These are phyloP conservation scores for Acromyrmex echinatior DNA, from an alignment of 1,140 invertebrate genomes.

Conservation along the genomic window DNA sequence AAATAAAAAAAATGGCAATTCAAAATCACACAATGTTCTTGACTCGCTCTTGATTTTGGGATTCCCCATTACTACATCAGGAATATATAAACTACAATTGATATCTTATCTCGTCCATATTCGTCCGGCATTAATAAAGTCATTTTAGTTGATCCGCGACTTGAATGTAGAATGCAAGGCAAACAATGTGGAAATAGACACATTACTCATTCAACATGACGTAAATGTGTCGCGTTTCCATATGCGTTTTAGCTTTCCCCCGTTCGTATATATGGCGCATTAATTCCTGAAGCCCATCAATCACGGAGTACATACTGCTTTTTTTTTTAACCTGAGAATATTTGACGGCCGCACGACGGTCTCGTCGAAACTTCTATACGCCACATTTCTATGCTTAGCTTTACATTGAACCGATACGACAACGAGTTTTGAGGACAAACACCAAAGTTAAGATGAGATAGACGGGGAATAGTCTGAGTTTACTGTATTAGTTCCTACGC, in stretches of 20 bases:
- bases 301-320: constrained; percentile 5
- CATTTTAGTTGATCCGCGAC: constrained; percentile 18
- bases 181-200: constrained; percentile 54
- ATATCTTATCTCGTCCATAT: not conserved
- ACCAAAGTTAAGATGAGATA: constrained; percentile 64
- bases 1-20: not conserved
- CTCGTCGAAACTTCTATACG: constrained; percentile 28
- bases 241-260: constrained; percentile 4
- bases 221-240: constrained; percentile 38
- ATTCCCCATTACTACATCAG: not conserved
- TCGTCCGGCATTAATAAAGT: constrained; percentile 27
- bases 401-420: constrained; percentile 44
- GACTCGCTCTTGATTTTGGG: not conserved
- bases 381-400: constrained; percentile 28
- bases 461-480: constrained; percentile 59
- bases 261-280: constrained; percentile 9
- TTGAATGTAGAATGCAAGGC: constrained; percentile 20
- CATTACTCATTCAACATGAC: constrained; percentile 57
- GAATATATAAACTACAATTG: not conserved
- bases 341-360: constrained; percentile 1
- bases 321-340: constrained; percentile 25
- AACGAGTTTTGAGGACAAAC: constrained; percentile 62
- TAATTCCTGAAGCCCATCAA: constrained; percentile 57
- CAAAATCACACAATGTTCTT: not conserved
- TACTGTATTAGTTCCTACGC: constrained; percentile 53